Conservation (phyloP, 53 echinoderm and acorn worm genomes). For the Henricia sp. region DNA sequence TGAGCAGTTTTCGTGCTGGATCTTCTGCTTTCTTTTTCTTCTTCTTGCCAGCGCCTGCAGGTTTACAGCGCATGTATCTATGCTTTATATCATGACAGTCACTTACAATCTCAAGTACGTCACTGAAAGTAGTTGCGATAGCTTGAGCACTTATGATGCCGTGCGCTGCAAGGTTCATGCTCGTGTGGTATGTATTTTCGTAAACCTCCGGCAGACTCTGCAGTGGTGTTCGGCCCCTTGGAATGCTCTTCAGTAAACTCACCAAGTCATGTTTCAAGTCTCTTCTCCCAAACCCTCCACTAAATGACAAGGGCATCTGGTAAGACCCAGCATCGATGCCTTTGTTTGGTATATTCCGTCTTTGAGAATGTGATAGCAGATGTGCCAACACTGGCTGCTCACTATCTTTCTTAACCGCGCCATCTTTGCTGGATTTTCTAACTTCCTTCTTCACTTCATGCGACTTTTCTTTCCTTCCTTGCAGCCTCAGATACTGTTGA, state of each 20-base stretch:
- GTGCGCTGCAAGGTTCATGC: background rate
- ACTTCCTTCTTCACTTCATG: background rate
- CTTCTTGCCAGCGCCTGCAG: background rate
- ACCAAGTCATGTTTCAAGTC: conserved; percentile 26
- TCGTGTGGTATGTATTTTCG: background rate
- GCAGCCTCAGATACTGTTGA: conserved; percentile 1
- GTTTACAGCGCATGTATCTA: background rate
- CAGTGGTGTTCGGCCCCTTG: background rate
- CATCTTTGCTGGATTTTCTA: background rate
- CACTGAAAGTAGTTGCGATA: conserved; percentile 14
- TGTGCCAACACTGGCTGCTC: background rate
- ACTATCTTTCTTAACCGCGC: background rate
- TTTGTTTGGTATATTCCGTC: background rate
- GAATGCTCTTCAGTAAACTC: background rate
- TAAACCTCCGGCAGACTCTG: conserved; percentile 7
- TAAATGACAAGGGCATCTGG: background rate
- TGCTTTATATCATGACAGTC: conserved; percentile 5
- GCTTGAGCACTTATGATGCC: background rate
- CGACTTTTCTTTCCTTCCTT: no score
- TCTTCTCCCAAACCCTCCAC: background rate
- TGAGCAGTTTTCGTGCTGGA: background rate
- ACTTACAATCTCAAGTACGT: conserved; percentile 29
- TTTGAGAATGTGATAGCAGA: no score
- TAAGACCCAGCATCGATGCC: no score
- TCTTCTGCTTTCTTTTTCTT: background rate